These are phyloP conservation scores for Apotomis betuletana DNA, from an alignment of 2,888 invertebrate species.

Conservation along the genomic window DNA sequence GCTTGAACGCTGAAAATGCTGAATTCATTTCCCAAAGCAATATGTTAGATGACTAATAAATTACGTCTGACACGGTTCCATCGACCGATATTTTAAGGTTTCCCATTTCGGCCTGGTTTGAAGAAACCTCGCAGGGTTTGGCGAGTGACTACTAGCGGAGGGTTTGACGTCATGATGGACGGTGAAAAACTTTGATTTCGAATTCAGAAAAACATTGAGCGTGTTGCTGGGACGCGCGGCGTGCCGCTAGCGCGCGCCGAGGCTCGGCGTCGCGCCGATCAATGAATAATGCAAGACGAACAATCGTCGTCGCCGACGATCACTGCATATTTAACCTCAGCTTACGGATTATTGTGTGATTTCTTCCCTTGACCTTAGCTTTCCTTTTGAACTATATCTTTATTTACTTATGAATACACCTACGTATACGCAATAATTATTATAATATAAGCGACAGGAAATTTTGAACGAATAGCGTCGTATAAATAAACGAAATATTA, in stretches of 20 bases:
- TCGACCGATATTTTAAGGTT: slow-evolving; percentile 29
- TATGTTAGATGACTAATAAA: neutral
- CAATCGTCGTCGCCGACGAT: slow-evolving; percentile 55
- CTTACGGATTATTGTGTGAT: slow-evolving; percentile 61
- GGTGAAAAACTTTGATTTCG: slow-evolving; percentile 55
- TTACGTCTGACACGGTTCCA: slow-evolving; percentile 7
- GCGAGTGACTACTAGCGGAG: slow-evolving; percentile 24
- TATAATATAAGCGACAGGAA: slow-evolving; percentile 1
- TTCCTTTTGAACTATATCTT: slow-evolving; percentile 43
- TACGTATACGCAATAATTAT: slow-evolving; percentile 5
- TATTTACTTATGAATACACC: slow-evolving; percentile 20
- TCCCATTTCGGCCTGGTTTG: slow-evolving; percentile 22
- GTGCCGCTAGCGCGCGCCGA: slow-evolving; percentile 49
- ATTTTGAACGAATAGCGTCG: slow-evolving; percentile 3
- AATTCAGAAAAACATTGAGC: slow-evolving; percentile 62
- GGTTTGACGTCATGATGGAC: slow-evolving; percentile 54
- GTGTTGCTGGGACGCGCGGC: slow-evolving; percentile 52
- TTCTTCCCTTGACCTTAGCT: slow-evolving; percentile 58
- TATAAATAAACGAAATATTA: slow-evolving; percentile 14
- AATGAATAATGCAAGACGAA: slow-evolving; percentile 75
- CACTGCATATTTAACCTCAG: slow-evolving; percentile 72
- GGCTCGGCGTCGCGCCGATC: slow-evolving; percentile 49
- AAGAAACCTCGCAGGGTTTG: slow-evolving; percentile 31
- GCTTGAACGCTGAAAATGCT: no score
- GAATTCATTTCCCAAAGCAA: neutral